phyloP scores from a whole-genome alignment of 2,113 vertebrate genomes.

The Varanus salvator region DNA sequence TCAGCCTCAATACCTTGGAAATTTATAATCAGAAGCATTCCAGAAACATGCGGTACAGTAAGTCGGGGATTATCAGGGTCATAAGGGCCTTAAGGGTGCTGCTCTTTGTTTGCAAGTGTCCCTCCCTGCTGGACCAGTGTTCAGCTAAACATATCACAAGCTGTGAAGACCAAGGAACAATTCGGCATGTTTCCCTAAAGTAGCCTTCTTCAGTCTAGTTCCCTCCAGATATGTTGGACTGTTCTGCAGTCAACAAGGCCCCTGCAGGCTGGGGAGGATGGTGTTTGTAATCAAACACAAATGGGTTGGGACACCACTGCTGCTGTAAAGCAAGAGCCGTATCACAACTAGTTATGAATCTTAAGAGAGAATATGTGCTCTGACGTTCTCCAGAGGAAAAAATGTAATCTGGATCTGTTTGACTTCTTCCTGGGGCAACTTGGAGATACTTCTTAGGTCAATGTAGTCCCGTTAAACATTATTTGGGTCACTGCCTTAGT shows the following conservation, averaged over 20 bases:
- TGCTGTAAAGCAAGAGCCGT: background rate
- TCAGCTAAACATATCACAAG: conserved; percentile 1
- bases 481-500: background rate
- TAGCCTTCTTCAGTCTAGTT: no score
- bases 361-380: background rate
- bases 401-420: background rate
- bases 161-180: background rate
- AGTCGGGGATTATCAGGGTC: background rate
- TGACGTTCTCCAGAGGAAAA: background rate
- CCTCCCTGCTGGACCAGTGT: background rate
- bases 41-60: background rate
- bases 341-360: background rate
- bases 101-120: background rate
- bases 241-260: no score
- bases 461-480: background rate
- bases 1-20: background rate
- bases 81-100: background rate
- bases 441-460: background rate
- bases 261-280: no score
- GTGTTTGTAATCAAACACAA: no score
- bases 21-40: background rate
- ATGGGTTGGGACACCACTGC: no score
- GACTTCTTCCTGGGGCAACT: background rate
- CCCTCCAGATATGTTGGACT: no score
- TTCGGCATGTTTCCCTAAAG: background rate